A percentile compares a stretch with the other conserved stretches of the same genome.
Evolutionary conservation across 2,888 invertebrate genomes (phyloP).

Genomic region (Beris morrisii): DNA sequence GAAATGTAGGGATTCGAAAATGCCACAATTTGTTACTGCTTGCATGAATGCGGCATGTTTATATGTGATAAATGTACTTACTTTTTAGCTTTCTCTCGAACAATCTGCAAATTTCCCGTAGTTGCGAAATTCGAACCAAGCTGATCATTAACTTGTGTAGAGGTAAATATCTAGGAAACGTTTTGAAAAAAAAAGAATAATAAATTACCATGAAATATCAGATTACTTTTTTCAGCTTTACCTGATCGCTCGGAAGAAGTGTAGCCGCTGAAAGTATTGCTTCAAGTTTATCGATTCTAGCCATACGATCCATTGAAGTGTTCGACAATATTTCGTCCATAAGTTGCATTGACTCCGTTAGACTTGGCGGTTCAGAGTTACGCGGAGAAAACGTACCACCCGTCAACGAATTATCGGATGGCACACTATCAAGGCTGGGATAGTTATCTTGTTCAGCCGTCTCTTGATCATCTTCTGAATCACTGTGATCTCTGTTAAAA

Average conservation of each 20-base stretch:
- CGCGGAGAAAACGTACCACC: conserved; percentile 71
- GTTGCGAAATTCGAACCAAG: conserved; percentile 52
- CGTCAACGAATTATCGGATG: conserved; percentile 69
- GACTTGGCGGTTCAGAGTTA: conserved; percentile 76
- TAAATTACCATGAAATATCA: conserved; percentile 1
- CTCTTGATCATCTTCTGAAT: conserved; percentile 72
- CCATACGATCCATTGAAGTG: conserved; percentile 78
- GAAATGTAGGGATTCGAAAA: too few species aligned
- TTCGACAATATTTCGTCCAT: conserved; percentile 83
- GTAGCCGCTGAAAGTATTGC: conserved; percentile 82
- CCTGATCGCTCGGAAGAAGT: conserved; percentile 65
- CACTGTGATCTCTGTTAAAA: conserved; percentile 64
- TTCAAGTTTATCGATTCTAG: conserved; percentile 84
- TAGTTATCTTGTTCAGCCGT: conserved; percentile 72
- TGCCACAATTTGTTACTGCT: too few species aligned
- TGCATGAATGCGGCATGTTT: too few species aligned
- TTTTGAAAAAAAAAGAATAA: conserved; percentile 16
- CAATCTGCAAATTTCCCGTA: conserved; percentile 54
- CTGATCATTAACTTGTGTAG: conserved; percentile 46
- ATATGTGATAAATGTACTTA: conserved; percentile 39
- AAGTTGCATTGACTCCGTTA: conserved; percentile 88
- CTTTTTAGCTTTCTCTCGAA: conserved; percentile 54
- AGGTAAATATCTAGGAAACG: conserved; percentile 46
- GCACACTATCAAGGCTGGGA: conserved; percentile 78
- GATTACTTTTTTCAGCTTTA: conserved; percentile 35